These are phyloP conservation scores for Cinclus mexicanus DNA, from an alignment of 2,113 vertebrate genomes.

Conservation along the genomic window DNA sequence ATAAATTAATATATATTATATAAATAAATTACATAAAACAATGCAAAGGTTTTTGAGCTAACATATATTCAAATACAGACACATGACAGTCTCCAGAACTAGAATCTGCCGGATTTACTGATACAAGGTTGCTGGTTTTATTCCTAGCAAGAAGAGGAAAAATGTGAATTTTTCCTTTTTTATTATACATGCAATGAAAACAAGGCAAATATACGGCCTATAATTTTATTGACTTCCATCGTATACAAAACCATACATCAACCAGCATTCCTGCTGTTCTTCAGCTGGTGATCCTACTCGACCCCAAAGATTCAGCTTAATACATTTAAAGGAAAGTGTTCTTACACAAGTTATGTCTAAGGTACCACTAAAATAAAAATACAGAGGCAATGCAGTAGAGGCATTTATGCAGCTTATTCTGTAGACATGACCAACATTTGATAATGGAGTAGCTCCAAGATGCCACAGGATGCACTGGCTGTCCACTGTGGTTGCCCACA, in stretches of 20 bases:
- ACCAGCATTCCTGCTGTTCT: background rate
- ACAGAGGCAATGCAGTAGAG: fast-evolving
- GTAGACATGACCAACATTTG: background rate
- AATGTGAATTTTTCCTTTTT: background rate
- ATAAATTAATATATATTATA: background rate
- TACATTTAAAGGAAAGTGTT: background rate
- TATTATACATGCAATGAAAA: background rate
- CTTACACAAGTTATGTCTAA: background rate
- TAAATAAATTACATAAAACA: background rate
- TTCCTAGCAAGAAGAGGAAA: background rate
- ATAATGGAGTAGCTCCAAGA: background rate
- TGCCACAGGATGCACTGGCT: too few species aligned
- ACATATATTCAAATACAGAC: background rate
- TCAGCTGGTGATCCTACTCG: background rate
- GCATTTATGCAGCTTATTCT: background rate
- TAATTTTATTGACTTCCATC: background rate
- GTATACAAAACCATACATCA: background rate
- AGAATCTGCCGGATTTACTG: background rate
- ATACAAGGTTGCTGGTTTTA: background rate
- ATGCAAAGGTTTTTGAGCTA: background rate
- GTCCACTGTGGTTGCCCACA: fast-evolving
- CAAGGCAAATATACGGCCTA: background rate
- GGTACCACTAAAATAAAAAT: background rate
- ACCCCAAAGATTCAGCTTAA: background rate
- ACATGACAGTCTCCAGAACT: background rate